These are phyloP conservation scores for Callospermophilus lateralis DNA, from an alignment of 2,113 vertebrate species.

Conservation along the genomic window DNA sequence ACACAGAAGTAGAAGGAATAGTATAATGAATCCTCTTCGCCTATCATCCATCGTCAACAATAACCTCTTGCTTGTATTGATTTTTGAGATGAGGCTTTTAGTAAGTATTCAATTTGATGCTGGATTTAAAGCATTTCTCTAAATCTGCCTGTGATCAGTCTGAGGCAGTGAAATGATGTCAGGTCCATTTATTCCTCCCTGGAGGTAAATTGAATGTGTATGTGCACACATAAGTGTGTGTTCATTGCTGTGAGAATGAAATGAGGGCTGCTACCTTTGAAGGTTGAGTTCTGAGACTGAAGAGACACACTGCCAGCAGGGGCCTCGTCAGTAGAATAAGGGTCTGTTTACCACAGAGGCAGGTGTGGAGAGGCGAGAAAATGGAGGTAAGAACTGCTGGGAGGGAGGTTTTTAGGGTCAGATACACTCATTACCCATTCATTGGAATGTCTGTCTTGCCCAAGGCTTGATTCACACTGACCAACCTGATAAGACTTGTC, in stretches of 20 bases:
- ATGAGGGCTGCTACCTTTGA: not conserved
- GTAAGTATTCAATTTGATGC: not conserved
- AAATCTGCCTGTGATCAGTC: not conserved
- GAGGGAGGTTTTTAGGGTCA: not conserved
- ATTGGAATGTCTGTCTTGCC: not conserved
- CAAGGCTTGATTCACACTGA: conserved; percentile 9
- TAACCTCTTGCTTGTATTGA: not conserved
- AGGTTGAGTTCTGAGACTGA: not conserved
- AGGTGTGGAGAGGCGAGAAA: not conserved
- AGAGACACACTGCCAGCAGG: not conserved
- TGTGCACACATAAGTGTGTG: not conserved
- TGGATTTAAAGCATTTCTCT: conserved; percentile 47
- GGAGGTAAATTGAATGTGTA: not conserved
- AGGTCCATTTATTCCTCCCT: not conserved
- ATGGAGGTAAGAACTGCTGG: not conserved
- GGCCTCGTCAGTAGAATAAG: not conserved
- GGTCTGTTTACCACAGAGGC: not conserved
- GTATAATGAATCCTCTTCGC: not conserved
- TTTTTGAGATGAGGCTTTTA: conserved; percentile 11
- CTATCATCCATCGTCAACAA: not conserved
- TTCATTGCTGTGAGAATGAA: not conserved
- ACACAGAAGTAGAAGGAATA: not conserved
- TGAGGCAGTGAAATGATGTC: not conserved
- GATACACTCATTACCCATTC: not conserved
- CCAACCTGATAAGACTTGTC: not conserved